Percentiles rank a stretch among this genome's conserved stretches.
Evolutionary conservation across 2,888 invertebrate genomes (phyloP).

Genomic region (Melitaea athalia): DNA sequence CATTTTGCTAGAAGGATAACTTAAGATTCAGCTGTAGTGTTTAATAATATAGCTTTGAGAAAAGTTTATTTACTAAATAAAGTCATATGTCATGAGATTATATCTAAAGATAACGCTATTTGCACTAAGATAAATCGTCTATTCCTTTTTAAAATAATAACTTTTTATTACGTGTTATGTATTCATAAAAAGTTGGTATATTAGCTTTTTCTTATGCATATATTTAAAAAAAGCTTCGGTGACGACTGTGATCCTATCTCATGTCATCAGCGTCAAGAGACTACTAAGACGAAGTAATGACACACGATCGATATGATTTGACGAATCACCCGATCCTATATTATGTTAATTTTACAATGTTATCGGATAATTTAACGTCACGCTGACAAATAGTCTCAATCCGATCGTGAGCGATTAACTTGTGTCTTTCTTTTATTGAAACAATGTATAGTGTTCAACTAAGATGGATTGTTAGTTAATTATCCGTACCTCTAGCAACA

Average conservation of each 20-base stretch:
- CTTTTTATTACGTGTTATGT: neutral
- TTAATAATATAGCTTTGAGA: too few species aligned
- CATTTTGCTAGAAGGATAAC: neutral
- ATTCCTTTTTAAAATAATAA: neutral
- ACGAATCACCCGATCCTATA: slow-evolving; percentile 58
- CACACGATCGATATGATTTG: slow-evolving; percentile 62
- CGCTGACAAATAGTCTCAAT: slow-evolving; percentile 33
- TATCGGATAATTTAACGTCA: slow-evolving; percentile 23
- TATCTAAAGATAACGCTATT: too few species aligned
- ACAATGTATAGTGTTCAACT: neutral
- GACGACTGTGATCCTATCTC: slow-evolving; percentile 48
- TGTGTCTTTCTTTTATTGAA: neutral
- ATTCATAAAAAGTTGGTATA: neutral
- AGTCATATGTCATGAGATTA: too few species aligned
- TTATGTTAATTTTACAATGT: slow-evolving; percentile 41
- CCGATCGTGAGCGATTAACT: slow-evolving; percentile 9
- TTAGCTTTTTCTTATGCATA: neutral
- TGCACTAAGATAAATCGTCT: too few species aligned
- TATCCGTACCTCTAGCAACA: neutral
- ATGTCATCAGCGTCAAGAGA: slow-evolving; percentile 58
- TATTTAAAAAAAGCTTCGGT: slow-evolving; percentile 21
- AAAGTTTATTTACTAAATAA: too few species aligned
- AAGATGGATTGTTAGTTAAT: neutral
- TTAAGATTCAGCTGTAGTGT: too few species aligned
- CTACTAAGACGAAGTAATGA: slow-evolving; percentile 66